phyloP scores from a whole-genome alignment of 2,888 invertebrate species.

The Trachelus stipa region DNA sequence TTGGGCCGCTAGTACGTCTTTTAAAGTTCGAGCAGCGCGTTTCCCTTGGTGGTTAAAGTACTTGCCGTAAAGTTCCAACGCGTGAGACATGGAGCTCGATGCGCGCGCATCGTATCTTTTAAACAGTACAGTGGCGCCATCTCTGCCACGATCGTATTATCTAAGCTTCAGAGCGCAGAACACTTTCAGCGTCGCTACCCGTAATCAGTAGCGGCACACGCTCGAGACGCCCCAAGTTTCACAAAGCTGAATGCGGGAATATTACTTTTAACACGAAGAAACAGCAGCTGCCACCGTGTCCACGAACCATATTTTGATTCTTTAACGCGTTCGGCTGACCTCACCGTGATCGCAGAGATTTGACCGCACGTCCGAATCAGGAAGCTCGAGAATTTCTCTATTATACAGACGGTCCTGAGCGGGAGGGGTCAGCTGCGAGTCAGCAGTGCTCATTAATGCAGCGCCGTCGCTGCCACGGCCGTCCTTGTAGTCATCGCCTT shows the following conservation, averaged over 20 bases:
- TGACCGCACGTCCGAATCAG: background rate
- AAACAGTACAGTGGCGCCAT: background rate
- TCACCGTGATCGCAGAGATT: background rate
- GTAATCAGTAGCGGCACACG: conserved; percentile 3
- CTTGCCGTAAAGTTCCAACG: background rate
- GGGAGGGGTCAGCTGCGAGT: background rate
- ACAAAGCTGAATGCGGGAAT: background rate
- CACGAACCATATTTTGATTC: background rate
- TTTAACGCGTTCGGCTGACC: background rate
- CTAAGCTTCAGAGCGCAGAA: background rate
- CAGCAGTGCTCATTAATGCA: background rate
- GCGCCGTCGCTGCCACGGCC: background rate
- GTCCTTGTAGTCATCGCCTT: background rate
- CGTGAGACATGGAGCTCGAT: background rate
- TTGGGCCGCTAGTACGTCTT: background rate
- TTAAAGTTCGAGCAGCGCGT: background rate
- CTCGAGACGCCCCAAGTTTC: background rate
- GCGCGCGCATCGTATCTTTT: background rate
- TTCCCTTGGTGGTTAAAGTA: background rate
- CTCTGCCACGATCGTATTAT: background rate
- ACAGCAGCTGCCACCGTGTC: background rate
- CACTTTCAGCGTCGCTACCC: conserved; percentile 7
- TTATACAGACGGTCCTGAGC: background rate
- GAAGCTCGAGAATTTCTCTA: background rate
- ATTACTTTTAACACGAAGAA: background rate